Conservation (phyloP, 64 coral and sea anemone species). For the Astreopora myriophthalma region DNA sequence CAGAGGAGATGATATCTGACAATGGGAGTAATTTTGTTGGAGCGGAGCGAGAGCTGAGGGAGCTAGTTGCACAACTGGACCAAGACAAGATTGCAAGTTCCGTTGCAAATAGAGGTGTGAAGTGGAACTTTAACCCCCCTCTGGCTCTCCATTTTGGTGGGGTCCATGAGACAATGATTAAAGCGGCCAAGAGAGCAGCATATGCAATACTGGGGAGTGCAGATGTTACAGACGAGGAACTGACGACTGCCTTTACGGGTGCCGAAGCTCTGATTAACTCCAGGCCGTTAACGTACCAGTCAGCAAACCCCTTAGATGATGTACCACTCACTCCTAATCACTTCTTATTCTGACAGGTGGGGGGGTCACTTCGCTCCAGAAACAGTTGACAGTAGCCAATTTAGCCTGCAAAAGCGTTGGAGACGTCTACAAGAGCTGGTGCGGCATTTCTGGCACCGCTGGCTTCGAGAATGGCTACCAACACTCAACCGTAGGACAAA, state of each 20-base stretch:
- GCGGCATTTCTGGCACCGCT: constrained; percentile 54
- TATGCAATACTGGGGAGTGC: constrained; percentile 16
- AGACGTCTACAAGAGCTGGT: not conserved
- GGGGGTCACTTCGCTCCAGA: too few relatives aligned
- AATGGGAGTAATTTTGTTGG: constrained; percentile 57
- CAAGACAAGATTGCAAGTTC: constrained; percentile 34
- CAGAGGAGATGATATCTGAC: constrained; percentile 37
- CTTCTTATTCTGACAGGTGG: not conserved
- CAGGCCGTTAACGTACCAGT: too few relatives aligned
- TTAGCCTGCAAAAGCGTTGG: not conserved
- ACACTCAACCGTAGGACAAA: constrained; percentile 33
- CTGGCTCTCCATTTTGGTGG: constrained; percentile 52
- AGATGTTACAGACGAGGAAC: not conserved
- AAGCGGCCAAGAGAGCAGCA: constrained; percentile 36
- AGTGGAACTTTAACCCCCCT: constrained; percentile 51
- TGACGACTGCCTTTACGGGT: constrained; percentile 21
- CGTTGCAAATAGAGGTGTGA: constrained; percentile 44
- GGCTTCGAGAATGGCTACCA: constrained; percentile 63
- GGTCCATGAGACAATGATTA: constrained; percentile 59
- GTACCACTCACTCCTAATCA: constrained; percentile 39
- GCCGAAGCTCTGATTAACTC: not conserved
- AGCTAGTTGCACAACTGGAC: constrained; percentile 40
- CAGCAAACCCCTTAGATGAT: constrained; percentile 17
- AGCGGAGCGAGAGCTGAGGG: constrained; percentile 33
- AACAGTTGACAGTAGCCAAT: not conserved